These are phyloP conservation scores for Eriocheir sinensis DNA, from an alignment of 1,140 invertebrate species.

Conservation along the genomic window DNA sequence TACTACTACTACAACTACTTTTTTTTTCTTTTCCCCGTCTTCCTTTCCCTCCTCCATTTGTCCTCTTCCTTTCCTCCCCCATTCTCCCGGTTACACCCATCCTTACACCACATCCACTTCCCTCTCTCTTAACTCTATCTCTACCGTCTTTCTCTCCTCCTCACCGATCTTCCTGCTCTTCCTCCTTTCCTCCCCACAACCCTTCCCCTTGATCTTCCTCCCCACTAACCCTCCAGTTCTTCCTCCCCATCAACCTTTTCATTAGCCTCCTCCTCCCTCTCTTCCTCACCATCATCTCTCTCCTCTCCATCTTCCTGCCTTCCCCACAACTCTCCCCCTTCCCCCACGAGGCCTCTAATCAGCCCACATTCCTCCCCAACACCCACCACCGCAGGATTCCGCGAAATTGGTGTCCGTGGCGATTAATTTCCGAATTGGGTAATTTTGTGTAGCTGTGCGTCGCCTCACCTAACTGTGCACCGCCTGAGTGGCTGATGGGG, in stretches of 20 bases:
- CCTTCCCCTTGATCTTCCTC: not conserved
- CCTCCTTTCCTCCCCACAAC: too few relatives aligned
- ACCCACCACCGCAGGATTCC: not conserved
- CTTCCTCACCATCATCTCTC: not conserved
- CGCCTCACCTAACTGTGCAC: not conserved
- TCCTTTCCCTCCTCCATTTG: not conserved
- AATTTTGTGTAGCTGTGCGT: not conserved
- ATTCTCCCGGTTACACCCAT: not conserved
- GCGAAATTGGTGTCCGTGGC: not conserved
- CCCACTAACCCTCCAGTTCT: too few relatives aligned
- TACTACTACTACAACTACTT: too few relatives aligned
- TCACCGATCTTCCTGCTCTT: not conserved
- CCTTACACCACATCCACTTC: too few relatives aligned
- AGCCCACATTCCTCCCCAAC: not conserved
- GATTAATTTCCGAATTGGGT: constrained; percentile 24
- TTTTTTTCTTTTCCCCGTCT: not conserved
- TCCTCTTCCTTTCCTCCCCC: not conserved
- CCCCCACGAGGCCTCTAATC: not conserved
- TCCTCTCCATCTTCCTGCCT: not conserved
- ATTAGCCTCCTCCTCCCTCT: not conserved
- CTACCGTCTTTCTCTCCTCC: not conserved
- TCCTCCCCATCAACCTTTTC: not conserved
- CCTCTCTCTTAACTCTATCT: too few relatives aligned
- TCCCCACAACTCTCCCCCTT: not conserved
- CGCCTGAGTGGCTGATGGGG: not conserved